phyloP scores from a whole-genome alignment of 1,140 invertebrate genomes.

The Zaprionus camerounensis region DNA sequence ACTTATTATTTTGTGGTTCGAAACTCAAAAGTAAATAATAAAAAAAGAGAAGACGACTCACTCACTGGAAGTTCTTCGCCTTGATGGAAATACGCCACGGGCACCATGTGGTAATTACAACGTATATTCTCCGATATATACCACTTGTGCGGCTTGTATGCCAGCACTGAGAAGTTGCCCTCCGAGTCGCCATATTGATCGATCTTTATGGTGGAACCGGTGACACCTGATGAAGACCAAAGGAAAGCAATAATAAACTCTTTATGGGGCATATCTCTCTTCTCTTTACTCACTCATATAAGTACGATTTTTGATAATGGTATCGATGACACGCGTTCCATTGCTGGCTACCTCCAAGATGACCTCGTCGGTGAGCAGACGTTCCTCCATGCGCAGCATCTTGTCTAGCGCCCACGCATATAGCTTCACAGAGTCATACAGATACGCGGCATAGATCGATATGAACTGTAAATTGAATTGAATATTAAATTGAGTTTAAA shows the following conservation, averaged over 20 bases:
- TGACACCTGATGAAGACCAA: slow-evolving; percentile 89
- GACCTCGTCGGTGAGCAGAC: slow-evolving; percentile 86
- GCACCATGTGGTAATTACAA: slow-evolving; percentile 91
- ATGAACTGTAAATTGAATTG: slow-evolving; percentile 88
- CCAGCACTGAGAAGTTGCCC: slow-evolving; percentile 97
- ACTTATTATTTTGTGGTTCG: not conserved
- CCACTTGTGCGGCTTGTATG: slow-evolving; percentile 87
- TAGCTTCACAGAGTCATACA: slow-evolving; percentile 97
- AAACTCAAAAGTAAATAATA: slow-evolving; percentile 57
- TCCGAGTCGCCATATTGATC: slow-evolving; percentile 97
- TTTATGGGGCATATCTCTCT: too few species aligned
- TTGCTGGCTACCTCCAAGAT: slow-evolving; percentile 90
- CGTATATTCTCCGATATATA: slow-evolving; percentile 86
- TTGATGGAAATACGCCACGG: slow-evolving; percentile 92
- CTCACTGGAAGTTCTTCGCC: slow-evolving; percentile 89
- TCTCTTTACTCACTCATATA: slow-evolving; percentile 89
- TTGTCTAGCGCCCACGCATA: slow-evolving; percentile 94
- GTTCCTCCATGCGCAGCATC: slow-evolving; percentile 87
- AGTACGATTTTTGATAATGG: slow-evolving; percentile 90
- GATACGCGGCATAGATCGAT: slow-evolving; percentile 96
- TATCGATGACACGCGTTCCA: slow-evolving; percentile 91
- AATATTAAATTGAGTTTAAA: not conserved
- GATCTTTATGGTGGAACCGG: slow-evolving; percentile 94
- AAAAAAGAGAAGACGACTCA: slow-evolving; percentile 86
- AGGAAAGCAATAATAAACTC: not conserved